These are phyloP conservation scores for Pecten maximus DNA, from an alignment of 2,888 invertebrate species.

Conservation along the genomic window DNA sequence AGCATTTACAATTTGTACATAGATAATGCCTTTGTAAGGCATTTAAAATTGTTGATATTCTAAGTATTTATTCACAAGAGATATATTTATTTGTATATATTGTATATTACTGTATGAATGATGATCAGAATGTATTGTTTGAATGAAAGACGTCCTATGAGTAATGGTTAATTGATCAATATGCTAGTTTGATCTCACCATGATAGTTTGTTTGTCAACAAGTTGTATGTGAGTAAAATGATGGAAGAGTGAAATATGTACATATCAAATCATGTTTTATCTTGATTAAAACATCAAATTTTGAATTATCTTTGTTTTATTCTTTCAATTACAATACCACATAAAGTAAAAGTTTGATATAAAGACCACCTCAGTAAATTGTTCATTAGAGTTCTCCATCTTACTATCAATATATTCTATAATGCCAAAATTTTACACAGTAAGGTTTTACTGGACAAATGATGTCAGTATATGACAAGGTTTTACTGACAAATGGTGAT, in stretches of 20 bases:
- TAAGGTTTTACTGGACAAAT: too few relatives aligned
- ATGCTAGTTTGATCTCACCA: background rate
- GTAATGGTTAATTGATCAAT: background rate
- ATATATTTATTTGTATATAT: slow-evolving; percentile 31
- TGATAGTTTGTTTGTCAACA: background rate
- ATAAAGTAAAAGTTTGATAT: background rate
- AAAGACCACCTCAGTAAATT: too few relatives aligned
- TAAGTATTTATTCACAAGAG: background rate
- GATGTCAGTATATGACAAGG: too few relatives aligned
- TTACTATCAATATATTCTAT: too few relatives aligned
- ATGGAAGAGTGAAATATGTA: background rate
- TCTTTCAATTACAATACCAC: background rate
- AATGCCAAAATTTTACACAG: too few relatives aligned
- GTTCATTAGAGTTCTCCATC: too few relatives aligned
- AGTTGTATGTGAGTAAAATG: background rate
- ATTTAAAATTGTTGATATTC: background rate
- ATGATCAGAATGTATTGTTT: background rate
- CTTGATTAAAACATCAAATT: slow-evolving; percentile 27
- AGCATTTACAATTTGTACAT: slow-evolving; percentile 18
- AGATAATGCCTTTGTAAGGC: background rate
- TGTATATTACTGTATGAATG: background rate
- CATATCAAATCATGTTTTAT: slow-evolving; percentile 18
- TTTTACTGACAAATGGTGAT: too few relatives aligned
- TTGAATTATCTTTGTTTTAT: background rate
- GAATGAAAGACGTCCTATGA: background rate